Evolutionary conservation across 2,797 vertebrate genomes (phyloP).

Genomic region (Galaxias olidus): DNA sequence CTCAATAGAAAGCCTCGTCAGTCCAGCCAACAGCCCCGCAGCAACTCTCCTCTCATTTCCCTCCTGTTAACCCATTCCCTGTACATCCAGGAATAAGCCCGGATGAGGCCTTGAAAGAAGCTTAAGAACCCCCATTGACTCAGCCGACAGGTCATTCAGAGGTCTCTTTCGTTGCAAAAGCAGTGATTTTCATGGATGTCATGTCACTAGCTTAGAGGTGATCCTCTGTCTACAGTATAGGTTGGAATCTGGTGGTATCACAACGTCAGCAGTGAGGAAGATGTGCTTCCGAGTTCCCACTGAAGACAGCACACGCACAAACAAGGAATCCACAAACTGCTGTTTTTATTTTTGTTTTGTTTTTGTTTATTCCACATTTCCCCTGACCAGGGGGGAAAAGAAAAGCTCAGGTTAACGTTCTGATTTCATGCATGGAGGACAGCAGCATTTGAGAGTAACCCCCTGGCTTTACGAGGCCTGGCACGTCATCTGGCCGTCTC

Average conservation of each 20-base stretch:
- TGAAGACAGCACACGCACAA: neutral
- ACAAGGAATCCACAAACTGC: neutral
- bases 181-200: too few relatives aligned
- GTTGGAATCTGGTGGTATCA: too few relatives aligned
- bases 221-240: too few relatives aligned
- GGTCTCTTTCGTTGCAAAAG: too few relatives aligned
- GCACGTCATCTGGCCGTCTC: neutral
- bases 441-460: neutral
- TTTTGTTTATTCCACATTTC: conserved; percentile 1
- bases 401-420: neutral
- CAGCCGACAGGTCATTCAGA: neutral
- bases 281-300: neutral
- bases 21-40: neutral
- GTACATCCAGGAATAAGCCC: neutral
- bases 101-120: too few relatives aligned
- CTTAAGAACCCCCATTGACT: neutral
- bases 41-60: neutral
- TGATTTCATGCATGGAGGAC: conserved; percentile 5
- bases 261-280: too few relatives aligned
- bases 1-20: neutral
- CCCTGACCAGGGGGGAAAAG: neutral
- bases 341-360: too few relatives aligned
- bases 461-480: conserved; percentile 1
- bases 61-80: neutral
- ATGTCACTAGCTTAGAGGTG: too few relatives aligned